Evolutionary conservation across 2,113 vertebrate species (phyloP).

Genomic region (Theropithecus gelada): DNA sequence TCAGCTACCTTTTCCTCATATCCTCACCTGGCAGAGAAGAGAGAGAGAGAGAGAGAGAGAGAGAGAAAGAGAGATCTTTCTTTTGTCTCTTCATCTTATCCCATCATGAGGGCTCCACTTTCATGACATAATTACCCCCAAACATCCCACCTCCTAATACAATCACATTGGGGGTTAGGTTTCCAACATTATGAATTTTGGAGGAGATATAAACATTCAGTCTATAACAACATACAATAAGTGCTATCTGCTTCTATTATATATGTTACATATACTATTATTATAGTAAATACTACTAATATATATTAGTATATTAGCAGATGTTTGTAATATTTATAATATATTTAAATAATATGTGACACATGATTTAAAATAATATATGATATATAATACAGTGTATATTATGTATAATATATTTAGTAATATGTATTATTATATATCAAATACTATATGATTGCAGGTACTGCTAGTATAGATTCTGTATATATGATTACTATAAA

Average conservation of each 20-base stretch:
- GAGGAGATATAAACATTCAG: background rate
- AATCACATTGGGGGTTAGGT: background rate
- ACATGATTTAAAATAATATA: background rate
- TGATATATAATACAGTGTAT: background rate
- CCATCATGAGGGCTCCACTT: no score
- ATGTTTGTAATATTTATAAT: background rate
- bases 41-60: no score
- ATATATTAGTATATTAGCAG: background rate
- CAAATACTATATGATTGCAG: background rate
- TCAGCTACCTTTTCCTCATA: background rate
- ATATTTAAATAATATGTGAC: background rate
- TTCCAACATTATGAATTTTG: background rate
- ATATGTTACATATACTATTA: background rate
- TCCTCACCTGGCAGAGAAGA: background rate
- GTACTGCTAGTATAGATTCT: background rate
- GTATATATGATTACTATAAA: background rate
- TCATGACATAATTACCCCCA: background rate
- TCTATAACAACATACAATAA: background rate
- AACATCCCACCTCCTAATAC: background rate
- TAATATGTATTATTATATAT: background rate
- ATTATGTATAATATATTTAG: background rate
- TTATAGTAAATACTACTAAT: background rate
- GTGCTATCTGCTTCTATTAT: background rate
- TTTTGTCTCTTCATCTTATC: background rate
- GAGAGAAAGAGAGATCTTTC: no score